phyloP scores from a whole-genome alignment of 2,113 vertebrate species.

The Vidua chalybeata region DNA sequence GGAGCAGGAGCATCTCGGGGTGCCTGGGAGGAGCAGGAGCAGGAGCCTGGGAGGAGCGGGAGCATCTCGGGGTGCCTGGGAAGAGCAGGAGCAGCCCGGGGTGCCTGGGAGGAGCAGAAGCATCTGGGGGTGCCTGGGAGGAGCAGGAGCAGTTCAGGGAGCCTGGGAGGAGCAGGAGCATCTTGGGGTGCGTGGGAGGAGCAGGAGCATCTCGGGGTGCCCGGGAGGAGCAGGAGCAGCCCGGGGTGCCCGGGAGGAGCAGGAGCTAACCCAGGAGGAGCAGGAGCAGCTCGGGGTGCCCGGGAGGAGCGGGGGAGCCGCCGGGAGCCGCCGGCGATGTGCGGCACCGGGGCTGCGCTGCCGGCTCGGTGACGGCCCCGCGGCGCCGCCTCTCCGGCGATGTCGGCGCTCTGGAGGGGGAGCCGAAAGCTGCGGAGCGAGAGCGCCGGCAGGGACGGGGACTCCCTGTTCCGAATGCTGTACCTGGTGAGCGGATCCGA shows the following conservation, averaged over 20 bases:
- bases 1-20: background rate
- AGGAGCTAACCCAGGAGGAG: background rate
- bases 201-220: too few species aligned
- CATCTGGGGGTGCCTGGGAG: background rate
- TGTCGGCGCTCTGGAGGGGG: constrained; percentile 72
- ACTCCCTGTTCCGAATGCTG: constrained; percentile 83
- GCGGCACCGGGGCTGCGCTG: background rate
- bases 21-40: background rate
- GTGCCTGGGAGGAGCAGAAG: background rate
- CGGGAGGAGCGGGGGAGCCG: too few species aligned
- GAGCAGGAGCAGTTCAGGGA: background rate
- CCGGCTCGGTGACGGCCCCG: constrained; percentile 15
- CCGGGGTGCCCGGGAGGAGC: background rate
- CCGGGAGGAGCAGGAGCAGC: too few species aligned
- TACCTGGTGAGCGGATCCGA: constrained; percentile 82
- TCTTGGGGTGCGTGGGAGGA: too few species aligned
- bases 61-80: background rate
- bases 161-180: background rate
- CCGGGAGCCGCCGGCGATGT: background rate
- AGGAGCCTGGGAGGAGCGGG: too few species aligned
- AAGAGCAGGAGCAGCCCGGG: background rate
- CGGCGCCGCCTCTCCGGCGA: constrained; percentile 10
- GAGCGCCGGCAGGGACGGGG: constrained; percentile 73
- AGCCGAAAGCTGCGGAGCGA: constrained; percentile 56
- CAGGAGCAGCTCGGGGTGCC: too few species aligned